Evolutionary conservation across 2,888 invertebrate genomes (phyloP), one percentile per base, ranked within the genome.

Genomic region (Acanthosepion lycidas): DNA sequence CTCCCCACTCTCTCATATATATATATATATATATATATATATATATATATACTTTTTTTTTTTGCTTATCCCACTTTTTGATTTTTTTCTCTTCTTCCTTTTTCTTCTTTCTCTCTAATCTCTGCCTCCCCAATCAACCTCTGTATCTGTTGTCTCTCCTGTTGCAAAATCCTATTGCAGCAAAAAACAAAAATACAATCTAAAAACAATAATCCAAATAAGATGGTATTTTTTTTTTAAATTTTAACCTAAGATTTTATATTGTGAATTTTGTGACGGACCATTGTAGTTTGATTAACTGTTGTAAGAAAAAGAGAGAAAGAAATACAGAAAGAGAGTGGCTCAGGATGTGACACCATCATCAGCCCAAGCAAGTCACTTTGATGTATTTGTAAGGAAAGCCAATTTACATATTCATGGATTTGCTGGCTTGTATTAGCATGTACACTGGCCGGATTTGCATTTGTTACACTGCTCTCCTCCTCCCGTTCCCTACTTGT

Each of bases 331-430:
- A 78, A 12, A 78, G 78, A n/a, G n/a, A n/a, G n/a, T 3, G n/a
- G 12, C n/a, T 5, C 78, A 78, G 78, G 78, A 78, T 78, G 78
- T 78, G 78, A n/a, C n/a, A n/a, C 78, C 4, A 78, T 9, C 78
- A n/a, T n/a, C 78, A n/a, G n/a, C 78, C 78, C 78, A n/a, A n/a
- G 78, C 78, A 78, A 78, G 78, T 92, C 93, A 93, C 93, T 93
- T 93, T 93, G 93, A 93, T 93, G 93, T 49, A 93, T 93, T 93
- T 49, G 49, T 93, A 93, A 93, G 93, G 49, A 51, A 93, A 51
- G 51, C 49, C 93, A 93, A 93, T 93, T 93, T 93, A 51, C 93
- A 93, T 93, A 93, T 93, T 93, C 93, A 93, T 93, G 51, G 78
- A 49, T 48, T 49, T 93, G 93, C 53, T 93, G 93, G 93, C 93